phyloP scores from a whole-genome alignment of 1,140 invertebrate genomes.

The Sycobia sp. region DNA sequence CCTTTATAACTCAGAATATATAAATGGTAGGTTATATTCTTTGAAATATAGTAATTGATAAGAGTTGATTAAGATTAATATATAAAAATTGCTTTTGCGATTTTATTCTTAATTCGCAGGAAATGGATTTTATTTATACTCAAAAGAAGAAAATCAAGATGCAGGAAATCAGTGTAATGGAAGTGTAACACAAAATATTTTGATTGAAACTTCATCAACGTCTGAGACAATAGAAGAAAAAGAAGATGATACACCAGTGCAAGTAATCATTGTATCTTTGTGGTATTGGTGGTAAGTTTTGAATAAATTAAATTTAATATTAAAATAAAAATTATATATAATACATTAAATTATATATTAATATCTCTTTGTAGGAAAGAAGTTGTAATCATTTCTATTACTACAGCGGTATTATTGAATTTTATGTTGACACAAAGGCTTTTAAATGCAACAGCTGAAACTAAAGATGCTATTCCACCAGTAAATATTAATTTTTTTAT shows the following conservation, averaged over 20 bases:
- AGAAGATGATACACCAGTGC: constrained; percentile 59
- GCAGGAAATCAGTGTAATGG: constrained; percentile 46
- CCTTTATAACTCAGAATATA: constrained; percentile 72
- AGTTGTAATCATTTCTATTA: constrained; percentile 71
- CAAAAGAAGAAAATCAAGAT: constrained; percentile 52
- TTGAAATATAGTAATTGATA: constrained; percentile 9
- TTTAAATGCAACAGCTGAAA: constrained; percentile 35
- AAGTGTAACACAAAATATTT: constrained; percentile 30
- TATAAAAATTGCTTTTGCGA: constrained; percentile 11
- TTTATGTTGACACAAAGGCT: constrained; percentile 63
- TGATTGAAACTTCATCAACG: constrained; percentile 21
- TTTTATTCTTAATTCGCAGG: constrained; percentile 51
- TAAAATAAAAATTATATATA: background rate
- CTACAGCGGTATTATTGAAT: constrained; percentile 69
- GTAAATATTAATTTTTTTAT: constrained; percentile 40
- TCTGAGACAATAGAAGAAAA: constrained; percentile 8
- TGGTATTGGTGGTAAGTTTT: constrained; percentile 78
- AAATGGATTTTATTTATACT: constrained; percentile 72
- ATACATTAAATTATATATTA: constrained; percentile 3
- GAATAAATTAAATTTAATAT: constrained; percentile 11
- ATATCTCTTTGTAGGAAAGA: constrained; percentile 68
- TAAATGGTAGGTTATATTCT: constrained; percentile 64
- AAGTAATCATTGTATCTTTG: constrained; percentile 71
- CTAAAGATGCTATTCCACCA: constrained; percentile 44
- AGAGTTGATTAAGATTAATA: constrained; percentile 10